A percentile compares a stretch with the other conserved stretches of the same genome.
Conservation (phyloP, 2,797 vertebrate species). For the Hydrophis major region DNA sequence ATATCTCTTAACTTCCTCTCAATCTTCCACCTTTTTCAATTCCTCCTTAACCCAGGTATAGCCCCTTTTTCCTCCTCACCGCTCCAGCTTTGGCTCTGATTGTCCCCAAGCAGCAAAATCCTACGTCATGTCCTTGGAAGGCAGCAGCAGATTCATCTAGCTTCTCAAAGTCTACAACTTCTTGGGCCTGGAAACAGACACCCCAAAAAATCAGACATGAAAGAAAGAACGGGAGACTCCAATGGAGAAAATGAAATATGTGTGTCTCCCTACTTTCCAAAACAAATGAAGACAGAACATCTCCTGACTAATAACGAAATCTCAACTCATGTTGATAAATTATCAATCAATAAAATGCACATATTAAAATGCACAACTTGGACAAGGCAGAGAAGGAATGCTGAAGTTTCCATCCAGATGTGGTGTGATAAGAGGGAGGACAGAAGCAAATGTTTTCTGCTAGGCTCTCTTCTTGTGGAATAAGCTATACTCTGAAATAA, state of each 20-base stretch:
- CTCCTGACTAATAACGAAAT: background rate
- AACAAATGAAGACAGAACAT: background rate
- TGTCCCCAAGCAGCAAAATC: slow-evolving; percentile 95
- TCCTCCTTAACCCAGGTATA: background rate
- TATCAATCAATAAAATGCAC: background rate
- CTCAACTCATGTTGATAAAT: background rate
- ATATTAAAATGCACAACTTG: background rate
- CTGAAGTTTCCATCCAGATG: background rate
- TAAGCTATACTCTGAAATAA: background rate
- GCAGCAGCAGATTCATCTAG: slow-evolving; percentile 78
- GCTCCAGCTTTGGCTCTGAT: slow-evolving; percentile 84
- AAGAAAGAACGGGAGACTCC: background rate
- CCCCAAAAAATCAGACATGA: background rate
- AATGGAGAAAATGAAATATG: background rate
- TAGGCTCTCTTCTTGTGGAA: background rate
- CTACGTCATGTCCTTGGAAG: slow-evolving; percentile 89
- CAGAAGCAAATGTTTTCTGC: background rate
- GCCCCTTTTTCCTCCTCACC: slow-evolving; percentile 72
- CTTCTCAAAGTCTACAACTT: slow-evolving; percentile 93
- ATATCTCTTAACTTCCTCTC: background rate
- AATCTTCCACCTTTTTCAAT: background rate
- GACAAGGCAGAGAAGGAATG: background rate
- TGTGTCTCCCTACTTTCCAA: too few relatives aligned
- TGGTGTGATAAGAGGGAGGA: background rate
- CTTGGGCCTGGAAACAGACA: slow-evolving; percentile 76